Evolutionary conservation across 2,797 vertebrate genomes (phyloP).

Genomic region (Eulemur rubriventer): DNA sequence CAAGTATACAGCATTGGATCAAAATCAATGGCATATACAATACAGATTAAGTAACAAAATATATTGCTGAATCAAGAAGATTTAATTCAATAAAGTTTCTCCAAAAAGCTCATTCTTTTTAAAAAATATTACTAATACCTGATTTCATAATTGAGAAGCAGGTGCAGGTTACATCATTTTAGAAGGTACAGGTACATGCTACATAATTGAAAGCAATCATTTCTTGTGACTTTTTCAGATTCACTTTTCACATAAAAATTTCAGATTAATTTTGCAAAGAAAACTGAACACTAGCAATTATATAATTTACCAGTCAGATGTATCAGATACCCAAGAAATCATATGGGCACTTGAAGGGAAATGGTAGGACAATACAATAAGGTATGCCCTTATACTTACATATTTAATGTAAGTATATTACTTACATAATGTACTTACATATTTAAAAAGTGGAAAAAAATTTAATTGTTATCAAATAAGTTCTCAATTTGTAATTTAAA

Average conservation of each 20-base stretch:
- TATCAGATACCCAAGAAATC: neutral
- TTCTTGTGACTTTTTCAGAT: neutral
- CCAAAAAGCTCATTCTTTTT: neutral
- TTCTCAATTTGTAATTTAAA: conserved; percentile 18
- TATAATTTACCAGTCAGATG: neutral
- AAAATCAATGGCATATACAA: conserved; percentile 30
- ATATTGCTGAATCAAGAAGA: neutral
- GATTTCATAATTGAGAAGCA: neutral
- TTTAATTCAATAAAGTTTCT: neutral
- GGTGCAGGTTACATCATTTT: neutral
- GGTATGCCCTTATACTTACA: neutral
- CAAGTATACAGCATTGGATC: neutral
- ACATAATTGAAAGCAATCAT: conserved; percentile 25
- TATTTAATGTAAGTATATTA: no score
- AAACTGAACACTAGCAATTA: neutral
- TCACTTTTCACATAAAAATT: neutral
- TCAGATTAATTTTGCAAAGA: neutral
- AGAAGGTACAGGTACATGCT: neutral
- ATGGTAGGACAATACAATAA: neutral
- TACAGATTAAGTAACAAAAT: conserved; percentile 26
- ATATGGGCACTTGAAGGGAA: neutral
- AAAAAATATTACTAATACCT: neutral
- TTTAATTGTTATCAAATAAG: conserved; percentile 6
- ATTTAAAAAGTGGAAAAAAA: neutral
- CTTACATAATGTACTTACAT: neutral